Conservation (phyloP, 2,888 invertebrate species). For the Seira ritae region DNA sequence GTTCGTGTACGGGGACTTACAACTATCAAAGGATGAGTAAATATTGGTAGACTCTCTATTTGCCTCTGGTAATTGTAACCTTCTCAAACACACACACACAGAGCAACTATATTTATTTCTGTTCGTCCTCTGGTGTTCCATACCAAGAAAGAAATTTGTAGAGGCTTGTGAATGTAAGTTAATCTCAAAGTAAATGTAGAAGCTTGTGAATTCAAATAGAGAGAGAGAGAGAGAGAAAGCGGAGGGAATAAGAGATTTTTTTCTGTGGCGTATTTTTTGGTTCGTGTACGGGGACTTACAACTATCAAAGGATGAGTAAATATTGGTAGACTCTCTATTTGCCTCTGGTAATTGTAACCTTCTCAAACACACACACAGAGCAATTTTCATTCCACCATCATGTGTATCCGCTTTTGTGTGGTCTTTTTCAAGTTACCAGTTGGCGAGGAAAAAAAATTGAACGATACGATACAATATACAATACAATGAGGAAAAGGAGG, state of each 20-base stretch:
- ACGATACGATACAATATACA: neutral
- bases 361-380: neutral
- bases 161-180: conserved; percentile 19
- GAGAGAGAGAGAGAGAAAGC: neutral
- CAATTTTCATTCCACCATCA: neutral
- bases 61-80: neutral
- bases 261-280: neutral
- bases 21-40: neutral
- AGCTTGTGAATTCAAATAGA: neutral
- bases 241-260: neutral
- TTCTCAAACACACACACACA: neutral
- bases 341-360: neutral
- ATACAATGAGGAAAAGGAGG: no score
- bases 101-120: no score
- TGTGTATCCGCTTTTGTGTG: no score
- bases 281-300: neutral
- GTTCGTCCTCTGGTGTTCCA: no score
- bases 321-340: neutral
- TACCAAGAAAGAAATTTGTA: no score
- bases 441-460: neutral
- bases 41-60: neutral
- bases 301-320: neutral
- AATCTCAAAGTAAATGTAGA: conserved; percentile 46
- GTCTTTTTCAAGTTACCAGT: conserved; percentile 2
- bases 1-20: neutral